Conservation (phyloP, 2,888 invertebrate genomes). For the Branchellion lobata region DNA sequence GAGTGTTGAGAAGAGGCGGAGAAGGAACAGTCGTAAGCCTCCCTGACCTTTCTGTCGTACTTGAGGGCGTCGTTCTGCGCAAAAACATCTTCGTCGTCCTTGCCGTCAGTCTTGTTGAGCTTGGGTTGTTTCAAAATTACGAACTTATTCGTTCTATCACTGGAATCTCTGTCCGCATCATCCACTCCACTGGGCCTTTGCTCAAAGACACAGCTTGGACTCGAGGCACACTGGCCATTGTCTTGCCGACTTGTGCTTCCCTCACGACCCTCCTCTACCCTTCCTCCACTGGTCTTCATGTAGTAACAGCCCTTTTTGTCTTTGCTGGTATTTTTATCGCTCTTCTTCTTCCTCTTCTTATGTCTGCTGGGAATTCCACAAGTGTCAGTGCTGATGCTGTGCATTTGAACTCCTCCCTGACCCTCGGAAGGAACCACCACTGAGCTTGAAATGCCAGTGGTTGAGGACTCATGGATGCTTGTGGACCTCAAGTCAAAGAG, state of each 20-base stretch:
- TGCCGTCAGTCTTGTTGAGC: not conserved
- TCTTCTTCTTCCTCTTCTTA: slow-evolving; percentile 9
- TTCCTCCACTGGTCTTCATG: not conserved
- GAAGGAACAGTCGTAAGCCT: not conserved
- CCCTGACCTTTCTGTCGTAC: not conserved
- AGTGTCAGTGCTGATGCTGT: slow-evolving; percentile 11
- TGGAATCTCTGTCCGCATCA: not conserved
- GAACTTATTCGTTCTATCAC: not conserved
- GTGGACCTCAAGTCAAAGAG: too few relatives aligned
- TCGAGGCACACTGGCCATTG: not conserved
- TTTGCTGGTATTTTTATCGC: not conserved
- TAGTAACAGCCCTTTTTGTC: not conserved
- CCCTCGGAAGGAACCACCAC: not conserved
- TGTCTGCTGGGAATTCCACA: not conserved
- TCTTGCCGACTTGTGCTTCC: not conserved
- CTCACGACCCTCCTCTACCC: not conserved
- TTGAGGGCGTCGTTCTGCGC: not conserved
- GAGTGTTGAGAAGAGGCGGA: not conserved
- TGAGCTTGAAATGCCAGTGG: too few relatives aligned
- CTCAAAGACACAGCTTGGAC: not conserved
- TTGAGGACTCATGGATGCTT: too few relatives aligned
- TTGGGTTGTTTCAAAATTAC: slow-evolving; percentile 15
- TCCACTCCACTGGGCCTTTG: not conserved
- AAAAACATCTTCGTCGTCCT: not conserved
- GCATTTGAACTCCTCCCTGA: not conserved